Percentiles rank a stretch among this genome's conserved stretches.
phyloP scores from a whole-genome alignment of 2,113 vertebrate species.

The Apodemus sylvaticus region DNA sequence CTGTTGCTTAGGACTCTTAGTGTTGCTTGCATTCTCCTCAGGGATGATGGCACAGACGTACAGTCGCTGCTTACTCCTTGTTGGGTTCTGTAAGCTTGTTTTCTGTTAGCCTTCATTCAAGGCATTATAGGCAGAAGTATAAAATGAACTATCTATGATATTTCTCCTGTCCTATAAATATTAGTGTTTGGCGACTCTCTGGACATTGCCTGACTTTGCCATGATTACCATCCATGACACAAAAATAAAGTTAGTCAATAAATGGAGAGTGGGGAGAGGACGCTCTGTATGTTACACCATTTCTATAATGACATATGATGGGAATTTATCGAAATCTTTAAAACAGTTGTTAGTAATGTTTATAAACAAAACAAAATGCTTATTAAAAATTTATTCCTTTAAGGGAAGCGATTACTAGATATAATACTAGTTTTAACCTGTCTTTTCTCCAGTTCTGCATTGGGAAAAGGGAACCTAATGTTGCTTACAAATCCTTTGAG shows the following conservation, averaged over 20 bases:
- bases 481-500: not conserved
- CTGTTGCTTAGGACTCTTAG: not conserved
- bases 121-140: not conserved
- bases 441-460: not conserved
- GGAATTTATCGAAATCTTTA: not conserved
- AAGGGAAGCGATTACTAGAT: not conserved
- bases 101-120: not conserved
- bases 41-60: not conserved
- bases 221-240: not conserved
- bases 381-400: not conserved
- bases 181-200: not conserved
- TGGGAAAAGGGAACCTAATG: not conserved
- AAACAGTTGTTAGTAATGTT: not conserved
- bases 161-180: not conserved
- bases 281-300: not conserved
- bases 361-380: not conserved
- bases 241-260: not conserved
- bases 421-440: not conserved
- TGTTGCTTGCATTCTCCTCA: rapidly evolving
- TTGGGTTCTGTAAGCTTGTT: too few species aligned
- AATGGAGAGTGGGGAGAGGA: not conserved
- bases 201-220: not conserved
- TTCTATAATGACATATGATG: not conserved
- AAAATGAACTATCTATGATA: not conserved
- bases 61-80: not conserved